Base-by-base conservation (phyloP, 2,113 vertebrate species). In the Alosa alosa region DNA sequence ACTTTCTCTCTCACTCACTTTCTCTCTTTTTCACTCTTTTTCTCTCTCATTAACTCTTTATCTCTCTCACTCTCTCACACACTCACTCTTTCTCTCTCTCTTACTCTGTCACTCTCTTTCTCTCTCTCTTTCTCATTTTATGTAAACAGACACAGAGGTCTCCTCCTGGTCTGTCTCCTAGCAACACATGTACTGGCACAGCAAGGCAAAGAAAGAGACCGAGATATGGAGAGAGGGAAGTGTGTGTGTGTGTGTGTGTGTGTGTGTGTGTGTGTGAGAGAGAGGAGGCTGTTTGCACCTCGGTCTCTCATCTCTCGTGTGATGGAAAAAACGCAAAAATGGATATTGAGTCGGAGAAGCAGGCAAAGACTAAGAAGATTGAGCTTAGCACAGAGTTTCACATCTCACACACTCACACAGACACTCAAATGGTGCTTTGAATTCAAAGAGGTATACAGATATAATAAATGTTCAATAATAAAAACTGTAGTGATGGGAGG, bases 111-210 rank as follows among this genome's bases (percentile, higher is more conserved):
- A 11, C 9, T 13, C 11, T 31, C 64, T 31, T 10, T 10, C 55
- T 55, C 47, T 50, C 50, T 82, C 81, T 84, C 85, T 49, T 85
- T 88, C 88, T 88, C 83, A 81, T 84, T 88, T 86, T 87, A 85
- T 91, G 86, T 90, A 87, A 90, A 92, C 89, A 89, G 55, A 81
- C 86, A 85, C 46, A 31, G 78, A 10, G 75, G 50, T 86, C 46
- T 39, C 36, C 46, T 72, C 84, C 75, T 82, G 84, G 84, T 82
- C 17, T 50, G 93, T 94, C 89, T 88, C 93, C 84, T 83, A 89
- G 93, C 93, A 92, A 93, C 94, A 68, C 81, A 17, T 18, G 41
- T 49, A 44, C 84, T 89, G 86, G 75, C 75, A 72, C 83, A 87
- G 75, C 81, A 85, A 85, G 64, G 64, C 25, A 72, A 72, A 72